phyloP scores from a whole-genome alignment of 2,113 vertebrate genomes.

The Chaetops frenatus region DNA sequence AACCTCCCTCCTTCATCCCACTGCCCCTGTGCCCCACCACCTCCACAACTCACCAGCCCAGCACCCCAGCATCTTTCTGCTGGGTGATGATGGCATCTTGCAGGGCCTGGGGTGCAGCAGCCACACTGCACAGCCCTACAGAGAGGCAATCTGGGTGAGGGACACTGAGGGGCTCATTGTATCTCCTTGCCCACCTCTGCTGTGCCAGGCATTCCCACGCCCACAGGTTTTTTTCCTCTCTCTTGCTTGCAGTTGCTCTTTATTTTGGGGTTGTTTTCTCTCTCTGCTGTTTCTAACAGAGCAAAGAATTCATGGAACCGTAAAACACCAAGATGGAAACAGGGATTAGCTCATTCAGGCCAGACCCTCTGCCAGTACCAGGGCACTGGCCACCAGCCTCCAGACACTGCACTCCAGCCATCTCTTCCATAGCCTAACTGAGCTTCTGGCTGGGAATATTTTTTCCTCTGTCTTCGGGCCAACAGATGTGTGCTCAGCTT shows the following conservation, averaged over 20 bases:
- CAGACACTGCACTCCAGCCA: not conserved
- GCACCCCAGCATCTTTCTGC: not conserved
- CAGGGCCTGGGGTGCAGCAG: constrained; percentile 61
- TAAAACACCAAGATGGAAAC: constrained; percentile 3
- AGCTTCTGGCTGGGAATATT: not conserved
- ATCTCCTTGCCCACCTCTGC: rapidly evolving
- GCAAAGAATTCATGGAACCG: not conserved
- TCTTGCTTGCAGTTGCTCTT: not conserved
- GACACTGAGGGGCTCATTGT: rapidly evolving
- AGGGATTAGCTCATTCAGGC: not conserved
- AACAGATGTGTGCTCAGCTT: not conserved
- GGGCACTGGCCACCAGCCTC: not conserved
- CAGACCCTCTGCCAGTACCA: not conserved
- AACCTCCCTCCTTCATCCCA: not conserved
- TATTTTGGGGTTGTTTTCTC: not conserved
- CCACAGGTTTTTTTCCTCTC: not conserved
- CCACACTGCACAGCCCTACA: constrained; percentile 53
- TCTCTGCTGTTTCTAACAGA: not conserved
- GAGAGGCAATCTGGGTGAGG: not conserved
- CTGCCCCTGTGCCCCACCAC: constrained; percentile 44
- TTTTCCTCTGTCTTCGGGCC: not conserved
- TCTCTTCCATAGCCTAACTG: not conserved
- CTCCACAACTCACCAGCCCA: not conserved
- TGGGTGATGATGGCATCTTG: constrained; percentile 61
- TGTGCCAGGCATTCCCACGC: rapidly evolving